Conservation (phyloP, 2,888 invertebrate genomes). For the Mythimna vitellina region DNA sequence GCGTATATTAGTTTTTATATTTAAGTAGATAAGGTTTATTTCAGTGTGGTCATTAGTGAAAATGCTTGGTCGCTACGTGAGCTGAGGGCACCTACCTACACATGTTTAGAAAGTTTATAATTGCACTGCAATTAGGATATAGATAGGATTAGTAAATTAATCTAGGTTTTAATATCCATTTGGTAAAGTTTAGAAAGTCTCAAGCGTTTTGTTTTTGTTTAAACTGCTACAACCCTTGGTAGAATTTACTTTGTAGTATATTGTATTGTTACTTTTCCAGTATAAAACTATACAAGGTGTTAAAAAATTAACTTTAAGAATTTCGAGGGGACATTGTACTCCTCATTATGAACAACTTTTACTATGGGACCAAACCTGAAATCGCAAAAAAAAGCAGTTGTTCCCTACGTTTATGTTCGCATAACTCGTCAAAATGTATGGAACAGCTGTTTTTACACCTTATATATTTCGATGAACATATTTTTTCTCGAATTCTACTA, state of each 20-base stretch:
- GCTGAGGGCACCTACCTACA: conserved; percentile 29
- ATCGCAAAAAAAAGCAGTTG: too few relatives aligned
- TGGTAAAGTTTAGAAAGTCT: conserved; percentile 36
- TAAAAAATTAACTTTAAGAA: too few relatives aligned
- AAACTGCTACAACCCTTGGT: conserved; percentile 3
- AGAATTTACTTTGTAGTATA: neutral
- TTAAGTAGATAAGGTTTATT: neutral
- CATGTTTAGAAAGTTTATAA: conserved; percentile 49
- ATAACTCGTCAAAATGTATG: too few relatives aligned
- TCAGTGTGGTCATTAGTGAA: neutral
- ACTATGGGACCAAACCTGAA: too few relatives aligned
- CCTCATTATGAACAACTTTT: too few relatives aligned
- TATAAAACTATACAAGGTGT: too few relatives aligned
- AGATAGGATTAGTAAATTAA: conserved; percentile 47
- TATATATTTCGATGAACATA: too few relatives aligned
- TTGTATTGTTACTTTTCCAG: neutral
- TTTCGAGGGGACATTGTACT: too few relatives aligned
- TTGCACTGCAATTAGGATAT: conserved; percentile 43
- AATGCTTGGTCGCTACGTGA: conserved; percentile 8
- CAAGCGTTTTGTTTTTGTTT: conserved; percentile 31
- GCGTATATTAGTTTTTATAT: neutral
- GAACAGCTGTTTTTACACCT: too few relatives aligned
- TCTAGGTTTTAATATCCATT: conserved; percentile 48
- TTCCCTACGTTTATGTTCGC: too few relatives aligned
- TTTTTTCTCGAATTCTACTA: too few relatives aligned